Percentiles rank a stretch among this genome's conserved stretches.
Evolutionary conservation across 2,113 vertebrate species (phyloP).

Genomic region (Sylvia atricapilla): DNA sequence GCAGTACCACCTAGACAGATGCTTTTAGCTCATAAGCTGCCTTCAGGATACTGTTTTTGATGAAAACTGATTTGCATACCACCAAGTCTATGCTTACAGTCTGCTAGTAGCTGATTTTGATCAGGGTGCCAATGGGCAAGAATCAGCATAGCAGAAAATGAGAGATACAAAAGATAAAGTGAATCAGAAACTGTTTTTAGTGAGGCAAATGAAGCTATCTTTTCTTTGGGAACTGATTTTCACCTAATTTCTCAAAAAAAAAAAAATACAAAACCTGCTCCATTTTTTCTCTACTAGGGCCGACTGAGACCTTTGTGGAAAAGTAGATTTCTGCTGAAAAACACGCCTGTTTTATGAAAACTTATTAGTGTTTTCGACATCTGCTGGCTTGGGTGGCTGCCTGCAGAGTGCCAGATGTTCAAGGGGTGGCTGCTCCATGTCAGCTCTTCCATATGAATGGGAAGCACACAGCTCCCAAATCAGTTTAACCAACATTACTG

Average conservation of each 20-base stretch:
- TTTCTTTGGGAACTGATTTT: not conserved
- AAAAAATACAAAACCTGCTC: not conserved
- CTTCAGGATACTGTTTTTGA: conserved; percentile 36
- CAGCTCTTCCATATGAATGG: not conserved
- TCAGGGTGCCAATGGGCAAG: conserved; percentile 13
- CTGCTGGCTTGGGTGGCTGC: not conserved
- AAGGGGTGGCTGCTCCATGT: not conserved
- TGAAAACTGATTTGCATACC: conserved; percentile 26
- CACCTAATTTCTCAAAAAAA: not conserved
- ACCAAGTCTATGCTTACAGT: not conserved
- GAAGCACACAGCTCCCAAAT: conserved; percentile 2
- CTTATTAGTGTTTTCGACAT: not conserved
- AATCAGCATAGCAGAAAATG: conserved; percentile 22
- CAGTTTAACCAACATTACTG: not conserved
- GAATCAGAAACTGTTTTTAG: not conserved
- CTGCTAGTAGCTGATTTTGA: conserved; percentile 21
- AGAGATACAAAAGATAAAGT: not conserved
- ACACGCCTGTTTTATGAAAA: not conserved
- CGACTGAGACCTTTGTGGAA: not conserved
- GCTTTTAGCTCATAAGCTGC: conserved; percentile 3
- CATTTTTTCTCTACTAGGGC: not conserved
- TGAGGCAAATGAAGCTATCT: not conserved
- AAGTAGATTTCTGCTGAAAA: not conserved
- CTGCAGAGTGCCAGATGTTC: conserved; percentile 15
- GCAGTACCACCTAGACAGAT: conserved; percentile 1